Evolutionary conservation across 1,140 invertebrate genomes (phyloP).

Genomic region (Calliopsis andreniformis): DNA sequence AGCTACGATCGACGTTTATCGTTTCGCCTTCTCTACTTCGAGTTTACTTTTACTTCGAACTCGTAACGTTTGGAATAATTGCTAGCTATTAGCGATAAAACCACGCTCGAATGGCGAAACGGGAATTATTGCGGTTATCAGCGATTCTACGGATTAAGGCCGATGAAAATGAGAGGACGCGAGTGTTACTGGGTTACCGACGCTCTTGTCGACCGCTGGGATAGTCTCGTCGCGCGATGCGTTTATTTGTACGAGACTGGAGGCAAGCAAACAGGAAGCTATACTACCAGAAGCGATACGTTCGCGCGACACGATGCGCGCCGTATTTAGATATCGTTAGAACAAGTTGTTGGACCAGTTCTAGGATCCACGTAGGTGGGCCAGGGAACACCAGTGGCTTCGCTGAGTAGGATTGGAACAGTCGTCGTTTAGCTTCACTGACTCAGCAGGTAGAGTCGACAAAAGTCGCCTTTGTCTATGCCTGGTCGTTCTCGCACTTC

Average conservation of each 20-base stretch:
- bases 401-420: conserved; percentile 37
- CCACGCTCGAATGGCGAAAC: neutral
- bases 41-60: conserved; percentile 6
- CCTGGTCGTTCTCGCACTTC: conserved; percentile 3
- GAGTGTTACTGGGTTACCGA: conserved; percentile 8
- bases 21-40: conserved; percentile 19
- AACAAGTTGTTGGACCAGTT: conserved; percentile 34
- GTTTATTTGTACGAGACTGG: conserved; percentile 3
- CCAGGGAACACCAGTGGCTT: conserved; percentile 37
- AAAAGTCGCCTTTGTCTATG: conserved; percentile 57
- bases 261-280: neutral
- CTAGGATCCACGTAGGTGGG: conserved; percentile 51
- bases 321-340: conserved; percentile 39
- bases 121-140: neutral
- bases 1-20: conserved; percentile 45
- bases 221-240: neutral
- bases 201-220: no score
- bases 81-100: conserved; percentile 15
- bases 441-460: conserved; percentile 59
- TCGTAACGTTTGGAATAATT: conserved; percentile 46
- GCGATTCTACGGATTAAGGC: neutral
- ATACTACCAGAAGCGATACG: neutral
- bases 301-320: conserved; percentile 23
- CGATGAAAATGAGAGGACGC: neutral
- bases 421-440: conserved; percentile 48